Evolutionary conservation across 2,888 invertebrate species (phyloP).

Genomic region (Tipula vernalis): DNA sequence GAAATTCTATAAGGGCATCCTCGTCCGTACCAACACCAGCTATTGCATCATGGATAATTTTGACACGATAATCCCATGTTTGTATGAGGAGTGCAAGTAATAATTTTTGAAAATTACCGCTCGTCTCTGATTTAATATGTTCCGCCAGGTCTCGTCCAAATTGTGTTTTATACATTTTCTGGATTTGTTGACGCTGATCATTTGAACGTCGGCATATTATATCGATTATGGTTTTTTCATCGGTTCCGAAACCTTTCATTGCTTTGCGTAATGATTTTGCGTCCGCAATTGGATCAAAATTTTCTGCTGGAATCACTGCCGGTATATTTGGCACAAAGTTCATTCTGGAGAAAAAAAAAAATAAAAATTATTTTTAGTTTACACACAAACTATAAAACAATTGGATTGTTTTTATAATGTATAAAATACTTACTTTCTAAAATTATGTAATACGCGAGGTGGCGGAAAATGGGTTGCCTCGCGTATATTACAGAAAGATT

Average conservation of each 20-base stretch:
- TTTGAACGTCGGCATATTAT: slow-evolving; percentile 73
- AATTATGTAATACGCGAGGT: background rate
- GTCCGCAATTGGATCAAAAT: slow-evolving; percentile 67
- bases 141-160: slow-evolving; percentile 57
- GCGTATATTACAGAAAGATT: background rate
- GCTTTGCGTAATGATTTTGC: slow-evolving; percentile 73
- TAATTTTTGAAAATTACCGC: slow-evolving; percentile 76
- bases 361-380: background rate
- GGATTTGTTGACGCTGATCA: slow-evolving; percentile 53
- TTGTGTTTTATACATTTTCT: slow-evolving; percentile 23
- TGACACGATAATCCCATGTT: slow-evolving; percentile 70
- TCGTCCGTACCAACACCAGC: slow-evolving; percentile 74
- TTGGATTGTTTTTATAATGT: too few relatives aligned
- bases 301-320: slow-evolving; percentile 59
- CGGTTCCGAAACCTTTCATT: slow-evolving; percentile 83
- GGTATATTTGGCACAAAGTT: slow-evolving; percentile 31
- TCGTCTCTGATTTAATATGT: slow-evolving; percentile 78
- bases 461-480: background rate
- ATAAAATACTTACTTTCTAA: background rate
- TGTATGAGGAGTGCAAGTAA: slow-evolving; percentile 76
- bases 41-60: slow-evolving; percentile 72
- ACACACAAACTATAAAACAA: background rate
- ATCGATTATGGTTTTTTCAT: slow-evolving; percentile 78
- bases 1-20: slow-evolving; percentile 77
- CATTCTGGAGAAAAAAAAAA: background rate